Base-by-base conservation (phyloP, 2,888 invertebrate genomes). In the Girardia tigrina region DNA sequence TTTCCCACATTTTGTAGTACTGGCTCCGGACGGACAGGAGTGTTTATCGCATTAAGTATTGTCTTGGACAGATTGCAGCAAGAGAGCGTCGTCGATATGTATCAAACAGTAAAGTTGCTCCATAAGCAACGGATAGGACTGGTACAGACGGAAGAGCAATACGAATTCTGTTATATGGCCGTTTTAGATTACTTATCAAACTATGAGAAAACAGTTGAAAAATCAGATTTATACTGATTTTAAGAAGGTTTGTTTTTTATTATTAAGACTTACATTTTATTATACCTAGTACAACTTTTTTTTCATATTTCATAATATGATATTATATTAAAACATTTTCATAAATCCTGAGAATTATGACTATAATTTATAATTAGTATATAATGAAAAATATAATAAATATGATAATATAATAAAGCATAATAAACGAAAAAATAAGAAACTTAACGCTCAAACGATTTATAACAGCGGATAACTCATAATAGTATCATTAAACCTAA, bases 81-180 rank as follows among this genome's bases (percentile, higher is more conserved):
- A 84, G 98, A 98, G 84, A 94, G 94, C 26, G 94, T 95, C 6
- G 91, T 98, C 16, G 98, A 99, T 87, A 91, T 98, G 82, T 98
- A 97, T 89, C 97, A 97, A 86, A 95, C 95, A 0, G 95, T 95
- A 78, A 90, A 97, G 86, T 92, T 95, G 85, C 87, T 98, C 80
- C 89, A 98, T 83, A 95, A 97, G 79, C 97, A 98, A 86, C 88
- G 98, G 80, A 94, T 95, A 78, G 94, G 94, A 80, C 97, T 99
- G 95, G 95, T 99, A 80, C 97, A 98, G 86, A 95, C 95, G 79
- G 95, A 94, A 82, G 95, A 98, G 87, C 97, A 98, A 86, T 98
- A 98, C 86, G 94, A 97, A 86, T 98, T 99, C 87, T 95, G 97
- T 87, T 98, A 98, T 87, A 90, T 94, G 81, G 95, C 97, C 78